These are phyloP conservation scores for Drosophila neocordata DNA, from an alignment of 1,140 invertebrate genomes.

Conservation along the genomic window DNA sequence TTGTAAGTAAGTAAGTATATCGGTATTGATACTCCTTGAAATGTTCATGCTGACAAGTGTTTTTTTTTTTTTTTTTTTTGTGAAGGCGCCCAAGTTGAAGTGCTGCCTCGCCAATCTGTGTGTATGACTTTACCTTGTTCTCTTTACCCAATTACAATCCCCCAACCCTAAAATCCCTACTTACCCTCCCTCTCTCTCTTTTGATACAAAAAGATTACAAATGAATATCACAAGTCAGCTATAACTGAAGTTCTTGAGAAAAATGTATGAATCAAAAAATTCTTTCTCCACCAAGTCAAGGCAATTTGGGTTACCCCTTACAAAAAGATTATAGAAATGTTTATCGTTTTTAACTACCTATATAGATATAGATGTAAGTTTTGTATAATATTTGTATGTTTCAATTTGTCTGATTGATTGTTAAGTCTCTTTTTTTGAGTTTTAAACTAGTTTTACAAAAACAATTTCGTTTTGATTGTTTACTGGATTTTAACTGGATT, in stretches of 20 bases:
- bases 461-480: too few species aligned
- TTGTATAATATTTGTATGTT: too few species aligned
- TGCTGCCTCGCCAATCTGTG: constrained; percentile 15
- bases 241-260: background rate
- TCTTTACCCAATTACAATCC: constrained; percentile 46
- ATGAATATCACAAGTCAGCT: background rate
- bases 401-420: too few species aligned
- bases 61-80: background rate
- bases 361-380: too few species aligned
- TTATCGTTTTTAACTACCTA: too few species aligned
- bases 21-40: constrained; percentile 15
- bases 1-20: constrained; percentile 47
- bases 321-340: too few species aligned
- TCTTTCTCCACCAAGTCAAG: too few species aligned
- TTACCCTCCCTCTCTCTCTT: background rate
- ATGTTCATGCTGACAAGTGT: constrained; percentile 57
- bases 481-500: too few species aligned
- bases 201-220: background rate
- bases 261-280: constrained; percentile 1
- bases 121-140: constrained; percentile 47
- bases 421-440: too few species aligned
- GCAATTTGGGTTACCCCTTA: too few species aligned
- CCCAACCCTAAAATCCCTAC: background rate
- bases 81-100: constrained; percentile 27
- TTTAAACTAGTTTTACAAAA: too few species aligned